Conservation (phyloP, 2,113 vertebrate species). For the Amphiprion ocellaris region DNA sequence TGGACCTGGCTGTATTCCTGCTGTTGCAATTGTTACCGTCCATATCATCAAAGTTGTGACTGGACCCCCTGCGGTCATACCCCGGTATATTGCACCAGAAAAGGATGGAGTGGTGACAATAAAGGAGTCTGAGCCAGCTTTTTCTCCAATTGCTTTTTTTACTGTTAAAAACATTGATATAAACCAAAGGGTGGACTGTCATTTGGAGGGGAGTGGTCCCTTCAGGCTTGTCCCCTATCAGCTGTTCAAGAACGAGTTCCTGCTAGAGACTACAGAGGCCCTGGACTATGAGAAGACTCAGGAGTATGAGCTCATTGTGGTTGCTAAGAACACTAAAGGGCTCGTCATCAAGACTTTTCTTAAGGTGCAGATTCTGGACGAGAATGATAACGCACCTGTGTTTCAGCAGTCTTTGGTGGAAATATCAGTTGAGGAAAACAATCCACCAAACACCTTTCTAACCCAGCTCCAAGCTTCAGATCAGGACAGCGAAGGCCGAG, state of each 20-base stretch:
- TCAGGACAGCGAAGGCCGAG: slow-evolving; percentile 90
- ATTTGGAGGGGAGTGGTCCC: slow-evolving; percentile 91
- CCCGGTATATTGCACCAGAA: slow-evolving; percentile 94
- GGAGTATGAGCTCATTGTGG: slow-evolving; percentile 90
- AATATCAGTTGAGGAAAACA: slow-evolving; percentile 95
- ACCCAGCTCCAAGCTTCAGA: slow-evolving; percentile 92
- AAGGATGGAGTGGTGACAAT: slow-evolving; percentile 90
- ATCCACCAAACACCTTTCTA: slow-evolving; percentile 91
- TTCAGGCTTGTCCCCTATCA: slow-evolving; percentile 93
- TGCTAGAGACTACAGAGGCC: slow-evolving; percentile 92
- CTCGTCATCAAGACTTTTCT: slow-evolving; percentile 88
- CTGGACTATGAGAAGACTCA: slow-evolving; percentile 93
- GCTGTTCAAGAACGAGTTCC: slow-evolving; percentile 91
- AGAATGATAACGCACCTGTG: slow-evolving; percentile 95
- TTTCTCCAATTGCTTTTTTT: slow-evolving; percentile 96
- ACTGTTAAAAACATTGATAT: slow-evolving; percentile 91
- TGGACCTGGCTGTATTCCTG: slow-evolving; percentile 95
- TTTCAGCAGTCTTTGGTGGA: slow-evolving; percentile 92
- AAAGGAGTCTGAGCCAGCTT: slow-evolving; percentile 92
- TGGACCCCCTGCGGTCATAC: slow-evolving; percentile 89
- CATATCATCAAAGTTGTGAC: slow-evolving; percentile 88
- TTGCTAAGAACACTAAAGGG: slow-evolving; percentile 87
- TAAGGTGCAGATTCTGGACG: slow-evolving; percentile 92
- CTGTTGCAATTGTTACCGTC: slow-evolving; percentile 89
- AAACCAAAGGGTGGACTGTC: slow-evolving; percentile 88